Evolutionary conservation across 1,140 invertebrate species (phyloP), one percentile per base, ranked within the genome.

Genomic region (Yoshiicerus persimilis): DNA sequence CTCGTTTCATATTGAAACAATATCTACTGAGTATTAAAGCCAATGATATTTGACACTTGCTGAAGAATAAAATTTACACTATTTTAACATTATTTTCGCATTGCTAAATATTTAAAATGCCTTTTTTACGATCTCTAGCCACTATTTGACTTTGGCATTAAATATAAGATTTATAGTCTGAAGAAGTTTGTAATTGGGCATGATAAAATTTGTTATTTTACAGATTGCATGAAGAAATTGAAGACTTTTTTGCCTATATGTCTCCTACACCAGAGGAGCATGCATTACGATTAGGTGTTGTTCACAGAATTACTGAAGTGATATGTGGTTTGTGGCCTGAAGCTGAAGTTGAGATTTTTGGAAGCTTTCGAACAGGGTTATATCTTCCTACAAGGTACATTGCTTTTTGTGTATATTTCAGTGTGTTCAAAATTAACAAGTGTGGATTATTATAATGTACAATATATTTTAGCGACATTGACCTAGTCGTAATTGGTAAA

Each of bases 181-280:
- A n/a, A n/a, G n/a, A n/a, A n/a, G n/a, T n/a, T n/a, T n/a, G n/a
- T n/a, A n/a, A n/a, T n/a, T n/a, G n/a, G n/a, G n/a, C n/a, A n/a
- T n/a, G n/a, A n/a, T n/a, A n/a, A n/a, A n/a, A n/a, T n/a, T n/a
- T n/a, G n/a, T n/a, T n/a, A n/a, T n/a, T n/a, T n/a, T n/a, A n/a
- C n/a, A 97, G 98, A 87, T 93, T 99, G 85, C 98, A 99, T 93
- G 95, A 99, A 93, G 98, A 99, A 94, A 99, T 99, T 90, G 96
- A 97, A 93, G 97, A 99, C 93, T 99, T 99, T 93, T 99, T 96
- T 93, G 92, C 94, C 88, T 99, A 98, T 93, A 98, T 99, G 96
- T 96, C 96, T 89, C 98, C 98, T 6, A 97, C 96, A 30, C 94
- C 95, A 89, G 96, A 97, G 91, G 98, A 99, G 92, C 97, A 98